Percentiles rank a stretch among this genome's conserved stretches.
phyloP scores from a whole-genome alignment of 2,113 vertebrate genomes.

The Ursus arctos region DNA sequence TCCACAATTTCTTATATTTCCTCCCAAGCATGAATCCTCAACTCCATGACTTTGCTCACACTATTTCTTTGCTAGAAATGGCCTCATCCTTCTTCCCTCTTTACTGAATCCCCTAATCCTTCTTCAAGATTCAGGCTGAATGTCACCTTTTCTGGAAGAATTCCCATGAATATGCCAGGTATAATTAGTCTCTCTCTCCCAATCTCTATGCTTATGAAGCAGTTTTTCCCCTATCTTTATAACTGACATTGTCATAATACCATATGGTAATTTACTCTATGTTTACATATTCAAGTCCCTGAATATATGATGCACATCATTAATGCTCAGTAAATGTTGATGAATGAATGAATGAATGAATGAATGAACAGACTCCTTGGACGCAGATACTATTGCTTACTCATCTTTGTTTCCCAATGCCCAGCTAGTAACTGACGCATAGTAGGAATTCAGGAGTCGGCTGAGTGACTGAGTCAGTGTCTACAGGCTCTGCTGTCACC shows the following conservation, averaged over 20 bases:
- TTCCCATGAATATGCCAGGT: background rate
- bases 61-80: background rate
- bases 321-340: background rate
- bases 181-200: slow-evolving; percentile 27
- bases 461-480: background rate
- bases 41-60: background rate
- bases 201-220: background rate
- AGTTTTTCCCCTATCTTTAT: background rate
- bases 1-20: slow-evolving; percentile 12
- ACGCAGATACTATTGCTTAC: background rate
- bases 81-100: background rate
- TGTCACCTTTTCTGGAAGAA: background rate
- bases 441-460: slow-evolving; percentile 59
- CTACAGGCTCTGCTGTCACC: slow-evolving; percentile 21
- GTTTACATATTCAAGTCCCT: background rate
- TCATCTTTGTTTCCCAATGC: background rate
- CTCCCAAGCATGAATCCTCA: background rate
- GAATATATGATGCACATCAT: background rate
- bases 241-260: slow-evolving; percentile 22
- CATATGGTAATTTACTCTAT: slow-evolving; percentile 36
- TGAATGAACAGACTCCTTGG: background rate
- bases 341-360: background rate
- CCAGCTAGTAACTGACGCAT: background rate
- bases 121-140: background rate
- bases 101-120: background rate